Base-by-base conservation (phyloP, 2,113 vertebrate genomes). In the Willisornis vidua region DNA sequence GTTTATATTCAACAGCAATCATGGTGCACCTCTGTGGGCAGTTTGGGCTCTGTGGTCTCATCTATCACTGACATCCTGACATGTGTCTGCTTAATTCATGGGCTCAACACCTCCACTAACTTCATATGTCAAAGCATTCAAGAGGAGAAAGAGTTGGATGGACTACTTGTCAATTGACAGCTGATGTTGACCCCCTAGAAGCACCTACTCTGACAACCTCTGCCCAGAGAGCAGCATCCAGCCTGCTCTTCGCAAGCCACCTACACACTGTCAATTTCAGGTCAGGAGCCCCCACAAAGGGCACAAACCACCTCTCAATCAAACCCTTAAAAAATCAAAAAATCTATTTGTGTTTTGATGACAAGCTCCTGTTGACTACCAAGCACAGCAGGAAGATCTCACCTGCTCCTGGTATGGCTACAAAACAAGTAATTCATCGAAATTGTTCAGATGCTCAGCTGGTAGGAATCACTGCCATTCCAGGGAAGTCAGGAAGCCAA, bases 401-500 rank as follows among this genome's bases (percentile, higher is more conserved):
- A n/a, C 55, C 31, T 63, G 48, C 33, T 80, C 9, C 39, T 72
- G 22, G 6, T 39, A 41, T 0, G 0, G n/a, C 80, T 58, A 41
- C 25, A 19, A 81, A 7, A 61, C 37, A 80, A 94, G 49, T 37
- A 52, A 58, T 51, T 75, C 20, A 78, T 35, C 4, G 1, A 23
- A 92, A 37, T 7, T 74, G 28, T 65, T 77, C 87, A 74, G 57
- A n/a, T 6, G 37, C 19, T n/a, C 55, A 33, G 6, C 39, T 35
- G 17, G 20, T 54, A 67, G 55, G 85, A 93, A 73, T 61, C 85
- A 54, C 33, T 55, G 68, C 49, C 65, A 75, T 61, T 57, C 48
- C 68, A 71, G 45, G 25, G 19, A 94, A 90, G 88, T 65, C 76
- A 72, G 45, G 68, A 92, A 68, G 72, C 59, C 83, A 81, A 73